phyloP scores from a whole-genome alignment of 2,113 vertebrate genomes.

The Daphoenositta chrysoptera region DNA sequence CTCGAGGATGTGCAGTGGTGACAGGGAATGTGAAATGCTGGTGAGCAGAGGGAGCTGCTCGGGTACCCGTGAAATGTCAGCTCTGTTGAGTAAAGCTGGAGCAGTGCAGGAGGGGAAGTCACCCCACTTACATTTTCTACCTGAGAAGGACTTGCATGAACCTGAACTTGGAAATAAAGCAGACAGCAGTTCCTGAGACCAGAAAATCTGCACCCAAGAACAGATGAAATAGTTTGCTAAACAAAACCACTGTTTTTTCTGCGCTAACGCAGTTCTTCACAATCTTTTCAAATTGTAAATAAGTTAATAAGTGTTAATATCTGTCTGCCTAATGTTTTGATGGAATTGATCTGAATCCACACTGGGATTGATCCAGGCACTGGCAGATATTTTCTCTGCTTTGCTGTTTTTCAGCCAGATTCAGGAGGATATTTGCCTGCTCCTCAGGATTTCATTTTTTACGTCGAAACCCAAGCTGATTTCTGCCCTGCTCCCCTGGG shows the following conservation, averaged over 20 bases:
- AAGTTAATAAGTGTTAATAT: background rate
- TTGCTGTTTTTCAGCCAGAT: background rate
- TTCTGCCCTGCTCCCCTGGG: background rate
- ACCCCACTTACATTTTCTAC: background rate
- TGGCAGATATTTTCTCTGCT: background rate
- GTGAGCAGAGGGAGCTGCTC: background rate
- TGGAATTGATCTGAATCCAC: background rate
- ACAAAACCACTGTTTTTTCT: background rate
- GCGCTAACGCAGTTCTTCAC: background rate
- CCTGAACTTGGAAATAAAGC: background rate
- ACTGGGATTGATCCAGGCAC: background rate
- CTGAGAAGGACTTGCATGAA: background rate
- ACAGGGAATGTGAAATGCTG: background rate
- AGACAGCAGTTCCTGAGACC: background rate
- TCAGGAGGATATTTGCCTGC: background rate
- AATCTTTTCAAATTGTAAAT: background rate
- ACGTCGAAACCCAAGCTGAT: background rate
- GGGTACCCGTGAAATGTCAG: rapidly evolving
- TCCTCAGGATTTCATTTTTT: background rate
- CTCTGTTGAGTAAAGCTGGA: background rate
- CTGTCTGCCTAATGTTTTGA: background rate
- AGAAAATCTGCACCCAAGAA: background rate
- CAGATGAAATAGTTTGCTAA: background rate
- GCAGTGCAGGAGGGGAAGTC: background rate
- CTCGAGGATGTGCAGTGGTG: too few relatives aligned